Base-by-base conservation (phyloP, 2,888 invertebrate species). In the Eupithecia tripunctaria region DNA sequence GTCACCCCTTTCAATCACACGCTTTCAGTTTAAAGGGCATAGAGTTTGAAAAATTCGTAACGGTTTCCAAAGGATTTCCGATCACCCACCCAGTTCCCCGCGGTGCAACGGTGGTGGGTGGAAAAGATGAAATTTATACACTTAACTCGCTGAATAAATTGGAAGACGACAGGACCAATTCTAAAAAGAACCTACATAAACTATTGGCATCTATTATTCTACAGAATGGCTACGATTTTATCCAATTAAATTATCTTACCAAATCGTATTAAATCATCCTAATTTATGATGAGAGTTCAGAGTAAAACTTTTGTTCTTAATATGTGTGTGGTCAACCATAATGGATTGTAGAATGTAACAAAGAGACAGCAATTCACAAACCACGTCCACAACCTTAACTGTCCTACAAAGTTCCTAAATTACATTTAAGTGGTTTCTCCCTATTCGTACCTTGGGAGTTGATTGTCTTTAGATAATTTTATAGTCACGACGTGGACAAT, bases 71-170 rank as follows among this genome's bases (percentile, higher is more conserved):
- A 86, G 86, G 86, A 86, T 86, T 85, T 84, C 69, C 81, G 82
- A 79, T 80, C 79, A 76, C 82, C 81, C 79, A 76, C 82, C 81
- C 43, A 43, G 43, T 43, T 43, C 43, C 18, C 6, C n/a, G 81
- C 84, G 86, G 86, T 85, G 83, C 38, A 14, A 8, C 36, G 36
- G 5, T 36, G 8, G 80, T 36, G 8, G 80, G 76, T 85, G 86
- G 86, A 82, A 89, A 86, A 87, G 78, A 86, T 86, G 85, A 78
- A 81, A 85, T 87, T 90, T 88, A 88, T 88, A 91, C 86, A 89
- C 89, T 90, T 86, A 87, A 87, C 85, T 87, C 79, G 78, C 86
- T 85, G 88, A 88, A 90, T 90, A 90, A 91, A 90, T 90, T 90
- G 88, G 82, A 89, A 89, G 84, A 88, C 89, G 88, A 91, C 89